These are phyloP conservation scores for Coenonympha arcania DNA, from an alignment of 2,888 invertebrate genomes.

Conservation along the genomic window DNA sequence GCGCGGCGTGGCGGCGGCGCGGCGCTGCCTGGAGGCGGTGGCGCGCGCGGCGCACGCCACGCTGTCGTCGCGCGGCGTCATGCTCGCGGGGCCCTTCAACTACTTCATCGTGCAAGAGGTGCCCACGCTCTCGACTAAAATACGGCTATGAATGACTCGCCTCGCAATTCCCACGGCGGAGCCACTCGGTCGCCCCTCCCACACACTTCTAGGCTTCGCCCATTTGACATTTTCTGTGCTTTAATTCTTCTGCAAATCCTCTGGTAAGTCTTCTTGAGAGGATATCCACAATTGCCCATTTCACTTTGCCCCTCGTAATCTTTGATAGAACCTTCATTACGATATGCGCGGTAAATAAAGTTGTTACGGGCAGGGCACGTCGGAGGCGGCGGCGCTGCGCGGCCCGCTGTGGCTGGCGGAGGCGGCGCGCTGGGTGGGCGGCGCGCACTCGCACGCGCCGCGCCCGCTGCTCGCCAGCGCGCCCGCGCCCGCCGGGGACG, in stretches of 20 bases:
- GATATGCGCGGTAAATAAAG: no score
- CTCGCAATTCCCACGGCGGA: no score
- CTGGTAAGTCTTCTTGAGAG: no score
- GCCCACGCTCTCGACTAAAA: no score
- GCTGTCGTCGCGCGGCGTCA: constrained; percentile 85
- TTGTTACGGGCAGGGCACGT: constrained; percentile 44
- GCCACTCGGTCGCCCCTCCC: no score
- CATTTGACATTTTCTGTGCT: no score
- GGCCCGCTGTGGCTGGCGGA: constrained; percentile 62
- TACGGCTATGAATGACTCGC: no score
- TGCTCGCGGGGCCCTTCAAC: constrained; percentile 89
- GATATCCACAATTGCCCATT: no score
- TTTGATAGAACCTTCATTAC: no score
- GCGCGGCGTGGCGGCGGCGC: constrained; percentile 75
- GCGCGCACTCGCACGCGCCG: constrained; percentile 28
- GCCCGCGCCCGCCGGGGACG: constrained; percentile 21
- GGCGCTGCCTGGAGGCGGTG: constrained; percentile 29
- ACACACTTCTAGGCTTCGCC: no score
- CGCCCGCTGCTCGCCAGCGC: constrained; percentile 44
- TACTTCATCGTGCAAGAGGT: constrained; percentile 79
- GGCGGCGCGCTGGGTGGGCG: constrained; percentile 56
- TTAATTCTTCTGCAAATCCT: no score
- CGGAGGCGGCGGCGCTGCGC: constrained; percentile 39
- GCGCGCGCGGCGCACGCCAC: constrained; percentile 81
- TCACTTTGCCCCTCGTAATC: no score